Base-by-base conservation (phyloP, 2,113 vertebrate species). In the Phaethornis superciliosus region DNA sequence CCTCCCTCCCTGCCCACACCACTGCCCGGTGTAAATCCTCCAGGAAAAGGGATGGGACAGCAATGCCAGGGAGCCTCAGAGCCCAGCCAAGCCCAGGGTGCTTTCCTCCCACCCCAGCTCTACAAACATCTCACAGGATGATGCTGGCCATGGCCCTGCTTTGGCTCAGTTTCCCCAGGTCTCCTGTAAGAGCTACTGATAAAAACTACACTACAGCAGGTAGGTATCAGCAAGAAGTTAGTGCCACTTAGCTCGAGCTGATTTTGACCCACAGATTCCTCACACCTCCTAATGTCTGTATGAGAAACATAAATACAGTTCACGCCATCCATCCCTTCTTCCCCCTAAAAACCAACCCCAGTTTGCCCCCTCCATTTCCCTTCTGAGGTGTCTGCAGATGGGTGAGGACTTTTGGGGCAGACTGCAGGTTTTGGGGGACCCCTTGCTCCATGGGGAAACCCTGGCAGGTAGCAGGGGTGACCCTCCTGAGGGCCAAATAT, bases 401-500 rank as follows among this genome's bases (percentile, higher is more conserved):
- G 3, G 10, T 2, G 75, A 68, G 27, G 15, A 82, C 54, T 63
- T 9, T 63, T 9, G 32, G 1, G 8, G 26, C 15, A 59, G 11
- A 15, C 19, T 4, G 1, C 17, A 4, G 49, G 6, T 68, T 64
- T 28, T 1, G 3, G 35, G 2, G 0, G 4, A 11, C 7, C 40
- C 15, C 33, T 37, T 42, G 11, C 3, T 44, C 28, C 6, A 0
- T 0, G 17, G 19, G 2, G 24, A 15, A n/a, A 4, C 32, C 51
- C 69, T 1, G 69, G 28, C 72, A 17, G 30, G 40, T 17, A 62
- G 42, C 51, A 40, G 16, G 30, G 7, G 79, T 5, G 81, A 52
- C 49, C 9, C 49, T 9, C 3, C 0, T 0, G 4, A 32, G 42
- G 65, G 44, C 8, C 20, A 58, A 9, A 13, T 0, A 0, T 46